Percentiles rank a stretch among this genome's conserved stretches.
Conservation (phyloP, 2,888 invertebrate species). For the Sepioteuthis lessoniana region DNA sequence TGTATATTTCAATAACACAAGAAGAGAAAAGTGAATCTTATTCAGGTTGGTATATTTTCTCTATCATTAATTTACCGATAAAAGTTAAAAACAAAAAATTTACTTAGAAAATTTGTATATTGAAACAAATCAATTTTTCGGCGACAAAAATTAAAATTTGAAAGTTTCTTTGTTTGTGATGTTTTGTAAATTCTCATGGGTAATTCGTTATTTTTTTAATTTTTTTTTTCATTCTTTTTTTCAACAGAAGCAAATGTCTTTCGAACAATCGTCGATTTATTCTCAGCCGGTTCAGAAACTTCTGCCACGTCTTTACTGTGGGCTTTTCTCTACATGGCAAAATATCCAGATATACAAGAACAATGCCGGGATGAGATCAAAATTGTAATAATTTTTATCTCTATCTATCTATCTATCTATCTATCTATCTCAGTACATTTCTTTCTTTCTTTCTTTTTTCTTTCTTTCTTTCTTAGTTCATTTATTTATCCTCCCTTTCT, state of each 20-base stretch:
- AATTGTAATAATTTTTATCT: constrained; percentile 52
- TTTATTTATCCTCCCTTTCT: no score
- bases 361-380: constrained; percentile 61
- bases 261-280: constrained; percentile 65
- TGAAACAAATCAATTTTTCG: no score
- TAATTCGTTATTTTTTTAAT: no score
- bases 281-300: constrained; percentile 67
- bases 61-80: background rate
- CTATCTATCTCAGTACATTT: no score
- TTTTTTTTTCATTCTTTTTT: background rate
- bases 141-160: no score
- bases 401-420: background rate
- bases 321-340: constrained; percentile 64
- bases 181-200: no score
- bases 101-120: no score
- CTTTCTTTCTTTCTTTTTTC: no score
- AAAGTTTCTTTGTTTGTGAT: no score
- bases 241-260: constrained; percentile 60
- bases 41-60: constrained; percentile 50
- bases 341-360: constrained; percentile 62
- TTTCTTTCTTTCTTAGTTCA: no score
- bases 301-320: constrained; percentile 66
- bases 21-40: constrained; percentile 47
- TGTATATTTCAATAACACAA: constrained; percentile 59
- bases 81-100: no score